Evolutionary conservation across 2,113 vertebrate species (phyloP).

Genomic region (Zapornia atra): DNA sequence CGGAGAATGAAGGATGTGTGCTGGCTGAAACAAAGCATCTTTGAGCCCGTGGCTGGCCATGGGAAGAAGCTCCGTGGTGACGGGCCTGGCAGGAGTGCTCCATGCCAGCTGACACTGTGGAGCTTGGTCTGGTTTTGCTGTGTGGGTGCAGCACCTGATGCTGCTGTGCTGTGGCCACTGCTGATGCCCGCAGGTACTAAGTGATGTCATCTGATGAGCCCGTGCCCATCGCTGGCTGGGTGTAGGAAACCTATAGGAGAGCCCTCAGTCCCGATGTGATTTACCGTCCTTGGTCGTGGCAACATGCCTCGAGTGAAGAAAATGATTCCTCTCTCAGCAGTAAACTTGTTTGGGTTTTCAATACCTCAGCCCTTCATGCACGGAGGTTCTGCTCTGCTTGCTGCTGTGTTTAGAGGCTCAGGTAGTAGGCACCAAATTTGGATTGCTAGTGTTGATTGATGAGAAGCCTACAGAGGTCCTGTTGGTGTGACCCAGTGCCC

Average conservation of each 20-base stretch:
- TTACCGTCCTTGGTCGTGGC: accelerated
- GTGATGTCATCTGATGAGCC: background rate
- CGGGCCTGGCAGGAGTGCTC: accelerated
- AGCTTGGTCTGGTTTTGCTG: accelerated
- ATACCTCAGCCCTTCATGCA: background rate
- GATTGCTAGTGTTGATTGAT: background rate
- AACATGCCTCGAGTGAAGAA: background rate
- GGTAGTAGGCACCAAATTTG: background rate
- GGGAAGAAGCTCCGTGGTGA: background rate
- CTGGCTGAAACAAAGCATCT: background rate
- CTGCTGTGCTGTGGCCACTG: background rate
- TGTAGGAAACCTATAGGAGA: background rate
- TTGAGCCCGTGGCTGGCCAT: accelerated
- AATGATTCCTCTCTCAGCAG: background rate
- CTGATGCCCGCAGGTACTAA: background rate
- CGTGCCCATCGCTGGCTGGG: accelerated
- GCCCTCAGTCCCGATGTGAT: background rate
- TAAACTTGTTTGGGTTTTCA: background rate
- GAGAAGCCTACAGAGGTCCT: background rate
- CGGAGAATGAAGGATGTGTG: background rate
- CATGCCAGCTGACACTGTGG: accelerated
- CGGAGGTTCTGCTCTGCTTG: background rate
- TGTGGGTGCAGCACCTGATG: background rate
- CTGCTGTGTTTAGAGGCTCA: background rate
- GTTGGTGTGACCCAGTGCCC: background rate